Conservation (phyloP, 2,113 vertebrate species). For the Hypomesus transpacificus region DNA sequence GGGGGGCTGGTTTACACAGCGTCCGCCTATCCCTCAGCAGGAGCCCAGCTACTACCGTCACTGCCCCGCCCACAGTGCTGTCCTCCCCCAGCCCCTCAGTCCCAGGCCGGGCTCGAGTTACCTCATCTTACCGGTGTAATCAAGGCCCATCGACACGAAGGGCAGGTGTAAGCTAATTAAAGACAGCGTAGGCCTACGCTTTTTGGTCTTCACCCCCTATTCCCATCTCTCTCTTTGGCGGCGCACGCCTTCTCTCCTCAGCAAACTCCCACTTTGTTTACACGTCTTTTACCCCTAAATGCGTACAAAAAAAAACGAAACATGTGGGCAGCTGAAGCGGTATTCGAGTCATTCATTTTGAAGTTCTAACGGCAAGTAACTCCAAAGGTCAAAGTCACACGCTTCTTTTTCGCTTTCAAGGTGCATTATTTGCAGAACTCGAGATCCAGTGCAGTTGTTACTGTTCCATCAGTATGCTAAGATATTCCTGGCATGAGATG, state of each 20-base stretch:
- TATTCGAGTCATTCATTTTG: not conserved
- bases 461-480: conserved; percentile 9
- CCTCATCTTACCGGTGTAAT: not conserved
- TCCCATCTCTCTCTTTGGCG: too few relatives aligned
- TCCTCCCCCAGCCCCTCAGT: not conserved
- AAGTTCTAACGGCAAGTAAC: not conserved
- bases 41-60: not conserved
- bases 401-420: not conserved
- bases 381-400: not conserved
- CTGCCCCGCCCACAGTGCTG: not conserved
- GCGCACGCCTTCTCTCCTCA: not conserved
- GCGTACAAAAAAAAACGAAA: not conserved
- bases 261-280: not conserved
- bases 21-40: not conserved
- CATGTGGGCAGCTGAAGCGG: not conserved
- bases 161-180: not conserved
- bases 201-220: not conserved
- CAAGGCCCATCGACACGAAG: not conserved
- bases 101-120: not conserved
- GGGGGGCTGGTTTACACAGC: not conserved
- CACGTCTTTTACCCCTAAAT: not conserved
- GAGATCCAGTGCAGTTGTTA: not conserved
- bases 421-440: not conserved
- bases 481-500: not conserved
- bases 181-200: not conserved